Percentiles rank a stretch among this genome's conserved stretches.
Evolutionary conservation across 1,140 invertebrate species (phyloP).

Genomic region (Trichonephila clavata): DNA sequence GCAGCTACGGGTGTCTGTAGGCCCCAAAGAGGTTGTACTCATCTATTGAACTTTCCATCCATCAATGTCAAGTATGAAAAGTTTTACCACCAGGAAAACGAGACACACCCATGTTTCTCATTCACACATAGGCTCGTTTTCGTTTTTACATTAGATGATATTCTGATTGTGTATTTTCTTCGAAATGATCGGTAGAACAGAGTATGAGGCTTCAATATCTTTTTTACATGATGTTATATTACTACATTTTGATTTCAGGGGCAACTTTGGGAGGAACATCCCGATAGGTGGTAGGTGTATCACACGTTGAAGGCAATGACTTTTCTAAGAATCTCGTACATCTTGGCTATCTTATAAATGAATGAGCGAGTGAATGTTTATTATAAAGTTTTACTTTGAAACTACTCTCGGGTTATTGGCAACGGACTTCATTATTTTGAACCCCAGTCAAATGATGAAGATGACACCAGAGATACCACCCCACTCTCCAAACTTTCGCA

Average conservation of each 20-base stretch:
- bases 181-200: neutral
- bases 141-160: neutral
- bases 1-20: neutral
- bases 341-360: too few relatives aligned
- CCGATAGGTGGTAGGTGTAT: neutral
- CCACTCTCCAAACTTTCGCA: too few relatives aligned
- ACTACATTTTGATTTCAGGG: neutral
- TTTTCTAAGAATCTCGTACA: neutral
- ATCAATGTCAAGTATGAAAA: slow-evolving; percentile 30
- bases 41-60: slow-evolving; percentile 31
- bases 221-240: neutral
- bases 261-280: neutral
- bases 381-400: too few relatives aligned
- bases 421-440: too few relatives aligned
- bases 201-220: neutral
- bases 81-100: neutral
- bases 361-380: too few relatives aligned
- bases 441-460: too few relatives aligned
- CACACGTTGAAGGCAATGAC: neutral
- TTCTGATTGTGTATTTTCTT: neutral
- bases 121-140: neutral
- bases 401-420: too few relatives aligned
- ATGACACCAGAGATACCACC: too few relatives aligned
- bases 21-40: neutral
- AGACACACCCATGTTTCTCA: neutral